Percentiles rank a stretch among this genome's conserved stretches.
These are phyloP conservation scores for Champsocephalus gunnari DNA, from an alignment of 2,797 vertebrate species.

Conservation along the genomic window DNA sequence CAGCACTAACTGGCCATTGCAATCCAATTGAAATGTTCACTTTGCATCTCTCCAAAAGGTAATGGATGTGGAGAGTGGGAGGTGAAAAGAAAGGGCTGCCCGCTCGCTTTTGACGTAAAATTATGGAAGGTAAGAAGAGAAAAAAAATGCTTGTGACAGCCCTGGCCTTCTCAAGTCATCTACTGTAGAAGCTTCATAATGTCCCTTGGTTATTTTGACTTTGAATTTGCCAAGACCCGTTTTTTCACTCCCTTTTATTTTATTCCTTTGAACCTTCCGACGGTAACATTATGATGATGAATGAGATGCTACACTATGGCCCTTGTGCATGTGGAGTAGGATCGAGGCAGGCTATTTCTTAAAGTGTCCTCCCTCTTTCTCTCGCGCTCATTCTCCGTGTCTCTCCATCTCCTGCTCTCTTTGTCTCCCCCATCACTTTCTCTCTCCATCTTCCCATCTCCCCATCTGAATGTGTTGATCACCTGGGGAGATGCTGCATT, in stretches of 20 bases:
- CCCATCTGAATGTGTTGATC: conserved; percentile 83
- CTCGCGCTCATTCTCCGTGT: conserved; percentile 16
- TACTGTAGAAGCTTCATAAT: conserved; percentile 77
- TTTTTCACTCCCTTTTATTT: conserved; percentile 59
- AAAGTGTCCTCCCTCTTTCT: conserved; percentile 68
- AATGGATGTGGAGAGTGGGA: conserved; percentile 83
- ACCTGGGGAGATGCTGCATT: conserved; percentile 83
- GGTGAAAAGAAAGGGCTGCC: conserved; percentile 79
- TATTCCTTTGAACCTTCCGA: conserved; percentile 79
- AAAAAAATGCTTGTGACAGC: conserved; percentile 73
- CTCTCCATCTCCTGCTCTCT: conserved; percentile 50
- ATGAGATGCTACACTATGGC: conserved; percentile 76
- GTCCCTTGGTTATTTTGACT: conserved; percentile 82
- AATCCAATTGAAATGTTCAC: conserved; percentile 90
- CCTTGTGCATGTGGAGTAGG: conserved; percentile 74
- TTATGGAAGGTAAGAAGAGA: conserved; percentile 80
- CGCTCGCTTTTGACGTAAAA: conserved; percentile 78
- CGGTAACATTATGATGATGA: conserved; percentile 83
- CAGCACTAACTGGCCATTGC: conserved; percentile 86
- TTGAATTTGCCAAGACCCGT: conserved; percentile 75
- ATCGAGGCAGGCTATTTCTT: conserved; percentile 76
- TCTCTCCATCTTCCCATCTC: conserved; percentile 60
- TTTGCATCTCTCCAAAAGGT: conserved; percentile 85
- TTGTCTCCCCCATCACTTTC: conserved; percentile 59
- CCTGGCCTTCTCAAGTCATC: conserved; percentile 78